Conservation (phyloP, 2,888 invertebrate genomes). For the Dynastes hyllus region DNA sequence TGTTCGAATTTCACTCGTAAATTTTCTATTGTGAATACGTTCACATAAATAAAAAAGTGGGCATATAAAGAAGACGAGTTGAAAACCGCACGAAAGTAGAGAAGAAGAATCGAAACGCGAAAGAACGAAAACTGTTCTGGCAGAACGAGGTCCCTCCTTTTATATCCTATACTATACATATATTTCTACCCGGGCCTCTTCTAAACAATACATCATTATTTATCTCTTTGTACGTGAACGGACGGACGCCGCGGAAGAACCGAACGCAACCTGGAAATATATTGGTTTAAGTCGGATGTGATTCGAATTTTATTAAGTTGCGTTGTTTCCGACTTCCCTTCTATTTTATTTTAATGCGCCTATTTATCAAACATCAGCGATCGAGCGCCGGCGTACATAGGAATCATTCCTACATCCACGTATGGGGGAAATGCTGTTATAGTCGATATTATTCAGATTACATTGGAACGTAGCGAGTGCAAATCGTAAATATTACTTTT, state of each 20-base stretch:
- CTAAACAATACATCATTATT: constrained; percentile 65
- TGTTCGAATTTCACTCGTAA: constrained; percentile 30
- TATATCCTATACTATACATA: not conserved
- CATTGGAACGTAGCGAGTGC: too few relatives aligned
- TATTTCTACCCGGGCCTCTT: constrained; percentile 43
- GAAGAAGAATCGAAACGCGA: constrained; percentile 14
- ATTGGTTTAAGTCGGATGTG: constrained; percentile 63
- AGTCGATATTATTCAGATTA: too few relatives aligned
- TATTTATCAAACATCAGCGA: constrained; percentile 44
- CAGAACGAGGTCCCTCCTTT: not conserved
- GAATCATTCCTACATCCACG: not conserved
- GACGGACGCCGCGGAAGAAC: constrained; percentile 55
- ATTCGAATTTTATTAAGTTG: constrained; percentile 63
- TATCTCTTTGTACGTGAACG: constrained; percentile 64
- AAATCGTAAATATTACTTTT: too few relatives aligned
- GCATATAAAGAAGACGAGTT: constrained; percentile 11
- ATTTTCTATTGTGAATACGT: constrained; percentile 39
- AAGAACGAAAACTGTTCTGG: constrained; percentile 9
- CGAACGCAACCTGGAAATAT: constrained; percentile 62
- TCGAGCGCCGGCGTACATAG: not conserved
- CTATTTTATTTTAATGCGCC: constrained; percentile 46
- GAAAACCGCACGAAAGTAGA: constrained; percentile 27
- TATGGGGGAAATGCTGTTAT: not conserved
- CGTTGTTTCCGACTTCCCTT: constrained; percentile 40
- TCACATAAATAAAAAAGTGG: constrained; percentile 41